Evolutionary conservation across 2,888 invertebrate species (phyloP).

Genomic region (Terebella lapidaria): DNA sequence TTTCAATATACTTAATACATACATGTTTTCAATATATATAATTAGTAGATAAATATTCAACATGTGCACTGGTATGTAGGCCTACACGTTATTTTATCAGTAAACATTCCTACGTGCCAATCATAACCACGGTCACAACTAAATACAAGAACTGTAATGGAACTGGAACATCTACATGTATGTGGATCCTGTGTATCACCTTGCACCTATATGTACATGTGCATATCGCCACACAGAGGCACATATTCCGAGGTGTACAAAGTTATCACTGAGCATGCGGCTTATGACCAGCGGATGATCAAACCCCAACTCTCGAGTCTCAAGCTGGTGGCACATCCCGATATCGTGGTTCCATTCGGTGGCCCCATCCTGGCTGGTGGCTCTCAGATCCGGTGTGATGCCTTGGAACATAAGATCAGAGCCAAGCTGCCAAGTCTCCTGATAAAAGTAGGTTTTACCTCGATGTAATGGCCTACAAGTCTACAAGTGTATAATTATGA

Average conservation of each 20-base stretch:
- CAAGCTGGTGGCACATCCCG: background rate
- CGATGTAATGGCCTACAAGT: too few species aligned
- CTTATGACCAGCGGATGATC: background rate
- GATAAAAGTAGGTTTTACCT: background rate
- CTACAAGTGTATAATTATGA: too few species aligned
- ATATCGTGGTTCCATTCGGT: background rate
- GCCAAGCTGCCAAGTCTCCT: constrained; percentile 2
- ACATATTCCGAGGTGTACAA: constrained; percentile 2
- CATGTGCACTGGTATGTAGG: too few species aligned
- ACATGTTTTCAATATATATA: too few species aligned
- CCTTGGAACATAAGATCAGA: constrained; percentile 1
- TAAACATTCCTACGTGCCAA: too few species aligned
- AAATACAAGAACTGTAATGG: too few species aligned
- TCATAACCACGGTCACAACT: too few species aligned
- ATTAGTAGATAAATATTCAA: too few species aligned
- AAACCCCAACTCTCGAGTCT: background rate
- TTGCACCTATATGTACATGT: background rate
- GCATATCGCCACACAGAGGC: background rate
- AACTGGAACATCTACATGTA: too few species aligned
- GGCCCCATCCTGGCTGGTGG: constrained; percentile 2
- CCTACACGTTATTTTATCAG: too few species aligned
- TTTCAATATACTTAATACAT: too few species aligned
- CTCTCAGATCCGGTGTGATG: background rate
- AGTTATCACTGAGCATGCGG: background rate
- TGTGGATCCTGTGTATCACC: background rate